phyloP scores from a whole-genome alignment of 2,888 invertebrate species.

The Acleris literana region DNA sequence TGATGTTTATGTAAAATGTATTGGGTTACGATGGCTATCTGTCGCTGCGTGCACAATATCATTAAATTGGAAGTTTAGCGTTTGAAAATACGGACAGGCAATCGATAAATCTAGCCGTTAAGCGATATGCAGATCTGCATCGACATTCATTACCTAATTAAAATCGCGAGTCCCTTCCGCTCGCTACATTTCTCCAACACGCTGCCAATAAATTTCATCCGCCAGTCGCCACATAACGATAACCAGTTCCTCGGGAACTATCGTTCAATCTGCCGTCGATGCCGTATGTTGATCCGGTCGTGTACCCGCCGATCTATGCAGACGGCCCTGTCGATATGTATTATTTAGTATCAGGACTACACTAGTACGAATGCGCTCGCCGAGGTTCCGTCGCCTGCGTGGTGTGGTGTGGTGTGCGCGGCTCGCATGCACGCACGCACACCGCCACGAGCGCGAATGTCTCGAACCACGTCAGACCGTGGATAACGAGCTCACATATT shows the following conservation, averaged over 20 bases:
- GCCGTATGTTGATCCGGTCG: conserved; percentile 83
- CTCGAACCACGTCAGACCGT: conserved; percentile 69
- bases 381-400: conserved; percentile 47
- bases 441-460: conserved; percentile 57
- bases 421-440: conserved; percentile 52
- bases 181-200: conserved; percentile 83
- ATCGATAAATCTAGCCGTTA: conserved; percentile 81
- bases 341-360: conserved; percentile 79
- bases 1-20: conserved; percentile 33
- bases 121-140: conserved; percentile 83
- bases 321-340: conserved; percentile 81
- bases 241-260: conserved; percentile 84
- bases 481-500: conserved; percentile 83
- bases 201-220: conserved; percentile 83
- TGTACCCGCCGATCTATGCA: conserved; percentile 81
- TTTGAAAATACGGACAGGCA: conserved; percentile 70
- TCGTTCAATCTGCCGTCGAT: conserved; percentile 84
- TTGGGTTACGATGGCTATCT: conserved; percentile 36
- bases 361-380: conserved; percentile 62
- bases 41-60: conserved; percentile 52
- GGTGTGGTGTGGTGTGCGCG: conserved; percentile 38
- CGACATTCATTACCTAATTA: conserved; percentile 84
- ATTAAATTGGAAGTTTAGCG: conserved; percentile 64
- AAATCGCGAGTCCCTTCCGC: conserved; percentile 83
- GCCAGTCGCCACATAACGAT: conserved; percentile 83